Evolutionary conservation across 1,140 invertebrate species (phyloP), one percentile per base, ranked within the genome.

Genomic region (Dryas iulia): DNA sequence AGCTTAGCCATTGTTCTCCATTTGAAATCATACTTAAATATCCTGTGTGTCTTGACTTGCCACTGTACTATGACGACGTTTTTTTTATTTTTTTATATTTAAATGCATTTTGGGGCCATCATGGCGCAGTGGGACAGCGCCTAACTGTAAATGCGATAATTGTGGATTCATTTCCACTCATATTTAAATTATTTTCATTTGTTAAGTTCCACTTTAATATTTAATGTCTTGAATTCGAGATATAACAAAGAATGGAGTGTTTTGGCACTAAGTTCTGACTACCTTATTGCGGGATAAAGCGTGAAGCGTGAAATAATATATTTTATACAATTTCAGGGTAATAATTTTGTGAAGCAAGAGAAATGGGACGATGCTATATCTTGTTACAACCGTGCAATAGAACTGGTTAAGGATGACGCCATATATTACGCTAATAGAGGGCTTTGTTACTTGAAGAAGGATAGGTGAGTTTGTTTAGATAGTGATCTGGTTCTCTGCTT

Each of bases 371-470:
- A 95, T 73, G 98, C 97, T 0, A 95, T 98, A 72, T 86, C 94
- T 8, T 95, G 95, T 72, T 99, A 98, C 81, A 96, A 94, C 24
- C 89, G 94, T 78, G 97, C 97, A 10, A 96, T 98, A 53, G 92
- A 94, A 67, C 86, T 94, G 35, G 96, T 97, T 83, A 93, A 95
- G 7, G 93, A 94, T 67, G 97, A 98, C 91, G 94, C 97, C 6
- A 93, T 97, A 6, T 96, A 96, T 79, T 97, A 94, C 83, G 96
- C 97, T 7, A 99, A 99, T 91, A 93, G 98, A 79, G 97, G 97
- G 7, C 93, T 98, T 66, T 98, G 97, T 73, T 95, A 96, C 74
- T 91, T 98, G 10, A 98, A 98, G 86, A 94, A 95, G 76, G 94
- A 97, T 72, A 95, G 96, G 97, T 98, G 93, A 90, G 90, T 89